Conservation (phyloP, 2,888 invertebrate species). For the Tortricodes alternella region DNA sequence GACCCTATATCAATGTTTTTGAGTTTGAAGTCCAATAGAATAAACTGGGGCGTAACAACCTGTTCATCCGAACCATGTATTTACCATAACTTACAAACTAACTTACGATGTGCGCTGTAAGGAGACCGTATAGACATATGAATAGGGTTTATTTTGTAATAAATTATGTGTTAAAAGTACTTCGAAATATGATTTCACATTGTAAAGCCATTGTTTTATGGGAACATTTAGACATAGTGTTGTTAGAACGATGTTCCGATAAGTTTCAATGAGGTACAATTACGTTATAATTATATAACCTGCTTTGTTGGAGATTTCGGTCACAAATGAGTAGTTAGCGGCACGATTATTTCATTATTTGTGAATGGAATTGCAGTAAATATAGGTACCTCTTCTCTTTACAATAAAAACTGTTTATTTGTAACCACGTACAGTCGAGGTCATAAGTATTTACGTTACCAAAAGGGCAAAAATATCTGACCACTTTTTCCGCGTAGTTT, state of each 20-base stretch:
- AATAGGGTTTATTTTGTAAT: constrained; percentile 17
- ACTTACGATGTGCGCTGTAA: neutral
- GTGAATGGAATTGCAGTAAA: neutral
- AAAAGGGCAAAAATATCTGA: too few relatives aligned
- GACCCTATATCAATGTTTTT: neutral
- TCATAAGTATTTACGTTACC: too few relatives aligned
- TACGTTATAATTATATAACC: constrained; percentile 18
- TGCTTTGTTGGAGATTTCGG: neutral
- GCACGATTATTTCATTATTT: constrained; percentile 2
- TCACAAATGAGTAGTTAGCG: constrained; percentile 24
- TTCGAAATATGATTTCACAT: constrained; percentile 32
- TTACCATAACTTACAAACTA: neutral
- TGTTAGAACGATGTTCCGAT: constrained; percentile 7
- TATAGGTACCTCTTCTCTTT: too few relatives aligned
- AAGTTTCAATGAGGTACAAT: neutral
- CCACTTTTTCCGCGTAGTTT: too few relatives aligned
- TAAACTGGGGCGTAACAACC: neutral
- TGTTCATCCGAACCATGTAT: neutral
- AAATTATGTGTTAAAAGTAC: neutral
- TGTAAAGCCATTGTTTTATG: constrained; percentile 35
- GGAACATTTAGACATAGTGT: constrained; percentile 37
- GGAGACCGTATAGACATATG: neutral
- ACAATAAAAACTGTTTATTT: too few relatives aligned
- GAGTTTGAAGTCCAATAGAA: neutral
- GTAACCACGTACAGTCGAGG: too few relatives aligned